Base-by-base conservation (phyloP, 2,888 invertebrate genomes). In the Leucophenga maculata region DNA sequence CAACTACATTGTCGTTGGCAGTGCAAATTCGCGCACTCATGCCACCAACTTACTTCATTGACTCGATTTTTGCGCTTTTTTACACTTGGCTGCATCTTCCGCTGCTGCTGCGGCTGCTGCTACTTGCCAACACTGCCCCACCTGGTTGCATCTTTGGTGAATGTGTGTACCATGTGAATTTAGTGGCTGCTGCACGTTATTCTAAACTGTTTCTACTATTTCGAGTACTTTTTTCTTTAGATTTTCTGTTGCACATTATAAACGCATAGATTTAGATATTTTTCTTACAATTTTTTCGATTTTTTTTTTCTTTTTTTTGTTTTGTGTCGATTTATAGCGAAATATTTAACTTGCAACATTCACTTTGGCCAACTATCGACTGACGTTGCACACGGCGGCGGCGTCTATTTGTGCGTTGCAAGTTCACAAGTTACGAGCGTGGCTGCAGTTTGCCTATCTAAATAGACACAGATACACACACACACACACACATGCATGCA, bases 51-150 rank as follows among this genome's bases (percentile, higher is more conserved):
- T 64, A 64, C 62, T 64, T 64, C 62, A 64, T 64, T 64, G 62
- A 64, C 48, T 64, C 62, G 62, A 64, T 64, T 46, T 64, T 48
- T 64, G 62, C 62, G 62, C 62, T 64, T 64, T 64, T 64, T 64
- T 64, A 60, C 69, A 64, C 62, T 55, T 55, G 59, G 52, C 22
- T 39, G 65, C 65, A 26, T 57, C 13, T 50, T 26, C 48, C 26
- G 62, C 26, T 67, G 67, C 44, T 57, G 55, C 22, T 67, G 67
- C 46, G 3, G 39, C 52, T 52, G 26, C 46, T 65, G 22, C 22
- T 48, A n/a, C 32, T 11, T 54, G n/a, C 26, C 57, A 26, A 9
- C n/a, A n/a, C 13, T 54, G 20, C 18, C 54, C 13, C 54, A 54
- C 54, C 22, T 20, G 22, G 22, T 22, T 54, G 39, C 39, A 39